Percentiles rank a stretch among this genome's conserved stretches.
These are phyloP conservation scores for Capreolus pygargus DNA, from an alignment of 2,113 vertebrate species.

Conservation along the genomic window DNA sequence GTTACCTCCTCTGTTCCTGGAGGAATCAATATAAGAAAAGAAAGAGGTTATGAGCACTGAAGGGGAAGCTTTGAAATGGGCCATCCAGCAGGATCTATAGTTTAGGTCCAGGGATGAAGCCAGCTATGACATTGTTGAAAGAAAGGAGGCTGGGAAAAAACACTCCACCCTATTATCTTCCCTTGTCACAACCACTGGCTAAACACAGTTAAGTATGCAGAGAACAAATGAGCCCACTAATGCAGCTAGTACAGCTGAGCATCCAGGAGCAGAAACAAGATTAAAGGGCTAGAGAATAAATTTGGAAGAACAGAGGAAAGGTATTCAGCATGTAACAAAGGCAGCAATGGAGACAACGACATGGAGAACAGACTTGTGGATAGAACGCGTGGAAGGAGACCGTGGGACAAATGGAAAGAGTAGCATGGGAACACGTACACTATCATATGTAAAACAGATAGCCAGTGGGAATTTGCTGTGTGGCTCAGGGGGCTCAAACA, in stretches of 20 bases:
- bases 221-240: not conserved
- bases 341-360: not conserved
- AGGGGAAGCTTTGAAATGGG: not conserved
- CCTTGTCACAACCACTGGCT: no score
- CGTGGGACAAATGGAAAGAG: not conserved
- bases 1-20: not conserved
- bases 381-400: not conserved
- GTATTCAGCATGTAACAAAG: not conserved
- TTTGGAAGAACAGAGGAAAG: not conserved
- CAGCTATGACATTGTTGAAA: not conserved
- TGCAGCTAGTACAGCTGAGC: not conserved
- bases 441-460: not conserved
- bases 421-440: accelerated
- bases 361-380: not conserved
- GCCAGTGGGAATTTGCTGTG: not conserved
- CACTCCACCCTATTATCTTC: not conserved
- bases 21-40: not conserved
- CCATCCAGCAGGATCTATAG: not conserved
- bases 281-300: accelerated
- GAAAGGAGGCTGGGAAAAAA: not conserved
- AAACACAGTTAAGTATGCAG: not conserved
- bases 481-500: no score
- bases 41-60: not conserved
- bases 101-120: not conserved
- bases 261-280: not conserved